Evolutionary conservation across 2,888 invertebrate species (phyloP), one percentile per base, ranked within the genome.

Genomic region (Papilio protenor): DNA sequence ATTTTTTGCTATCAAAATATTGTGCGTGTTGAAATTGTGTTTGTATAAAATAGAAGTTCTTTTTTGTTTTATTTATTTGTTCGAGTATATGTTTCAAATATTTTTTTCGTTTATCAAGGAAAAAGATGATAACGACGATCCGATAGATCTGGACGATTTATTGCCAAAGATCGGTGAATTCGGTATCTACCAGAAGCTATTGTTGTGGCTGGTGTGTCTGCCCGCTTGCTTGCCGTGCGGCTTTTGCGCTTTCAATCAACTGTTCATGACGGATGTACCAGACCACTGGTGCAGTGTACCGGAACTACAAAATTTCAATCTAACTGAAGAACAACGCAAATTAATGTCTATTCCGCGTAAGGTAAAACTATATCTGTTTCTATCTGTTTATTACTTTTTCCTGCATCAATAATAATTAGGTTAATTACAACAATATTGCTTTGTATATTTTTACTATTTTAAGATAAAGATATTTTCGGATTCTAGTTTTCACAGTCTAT

Each of bases 161-260:
- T 91, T 98, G 80, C 97, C 97, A 0, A 96, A 97, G 87, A 96
- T 98, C 80, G 98, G 98, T 2, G 98, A 98, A 89, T 98, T 98
- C 88, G 98, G 98, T 72, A 95, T 96, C 59, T 98, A 98, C 90
- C 98, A 99, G 89, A 98, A 97, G 89, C 93, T 97, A 75, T 93
- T 98, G 80, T 94, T 98, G 33, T 98, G 98, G 96, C 95, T 98
- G 75, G 97, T 99, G 79, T 98, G 98, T 85, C 93, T 98, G 80
- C 98, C 98, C 21, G 98, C 98, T 4, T 98, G 98, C 86, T 96
- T 98, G 83, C 98, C 98, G 0, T 98, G 98, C 86, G 98, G 98
- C 49, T 98, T 98, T 91, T 97, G 98, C 90, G 98, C 98, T 6
- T 98, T 98, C 91, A 98, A 98, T 93, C 98, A 98, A 92, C 95